Conservation (phyloP, 2,888 invertebrate genomes). For the Caenorhabditis afra region DNA sequence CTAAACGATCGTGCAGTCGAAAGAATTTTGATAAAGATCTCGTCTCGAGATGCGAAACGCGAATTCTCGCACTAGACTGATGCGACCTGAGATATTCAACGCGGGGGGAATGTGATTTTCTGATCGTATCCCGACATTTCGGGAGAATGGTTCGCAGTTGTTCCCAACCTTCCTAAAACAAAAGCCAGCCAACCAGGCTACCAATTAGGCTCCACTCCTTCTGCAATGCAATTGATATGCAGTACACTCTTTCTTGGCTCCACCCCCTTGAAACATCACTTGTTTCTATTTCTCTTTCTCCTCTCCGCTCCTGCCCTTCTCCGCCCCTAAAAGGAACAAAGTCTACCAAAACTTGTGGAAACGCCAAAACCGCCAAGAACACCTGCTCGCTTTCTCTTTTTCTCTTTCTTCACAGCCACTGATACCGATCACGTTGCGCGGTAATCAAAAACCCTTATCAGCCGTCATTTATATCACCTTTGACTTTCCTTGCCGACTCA, state of each 20-base stretch:
- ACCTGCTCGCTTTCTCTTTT: not conserved
- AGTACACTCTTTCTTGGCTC: conserved; percentile 2
- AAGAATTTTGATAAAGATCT: no score
- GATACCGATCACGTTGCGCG: conserved; percentile 25
- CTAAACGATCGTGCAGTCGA: no score
- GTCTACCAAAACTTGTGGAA: not conserved
- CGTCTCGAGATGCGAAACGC: no score
- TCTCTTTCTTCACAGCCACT: not conserved
- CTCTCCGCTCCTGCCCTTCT: not conserved
- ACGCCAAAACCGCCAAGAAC: conserved; percentile 5
- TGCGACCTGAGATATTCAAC: no score
- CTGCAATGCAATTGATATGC: conserved; percentile 24
- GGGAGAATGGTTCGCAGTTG: no score
- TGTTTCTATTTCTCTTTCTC: not conserved
- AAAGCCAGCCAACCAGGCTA: no score
- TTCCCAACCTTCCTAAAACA: no score
- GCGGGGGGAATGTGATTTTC: not conserved
- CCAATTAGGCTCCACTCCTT: not conserved
- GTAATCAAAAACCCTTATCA: conserved; percentile 44
- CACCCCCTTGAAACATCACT: not conserved
- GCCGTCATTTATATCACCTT: conserved; percentile 16
- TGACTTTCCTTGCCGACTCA: conserved; percentile 4
- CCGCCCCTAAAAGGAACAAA: not conserved
- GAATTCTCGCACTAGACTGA: no score
- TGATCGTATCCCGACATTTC: not conserved